Base-by-base conservation (phyloP, 2,888 invertebrate species). In the Bugula neritina region DNA sequence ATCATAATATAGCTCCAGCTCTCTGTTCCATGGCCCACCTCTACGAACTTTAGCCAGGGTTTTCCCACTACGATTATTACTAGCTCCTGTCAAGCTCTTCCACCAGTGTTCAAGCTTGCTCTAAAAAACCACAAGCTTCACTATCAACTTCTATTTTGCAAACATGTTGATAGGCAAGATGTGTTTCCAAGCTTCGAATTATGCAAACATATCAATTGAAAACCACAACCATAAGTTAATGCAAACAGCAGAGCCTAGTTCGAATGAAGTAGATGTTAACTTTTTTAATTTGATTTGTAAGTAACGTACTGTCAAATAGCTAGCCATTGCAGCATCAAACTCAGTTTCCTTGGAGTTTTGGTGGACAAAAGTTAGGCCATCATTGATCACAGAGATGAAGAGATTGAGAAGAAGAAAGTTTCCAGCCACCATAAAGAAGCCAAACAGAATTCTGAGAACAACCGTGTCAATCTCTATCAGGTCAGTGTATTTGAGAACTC, bases 11-110 rank as follows among this genome's bases (percentile, higher is more conserved):
- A 55, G 25, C n/a, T 55, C 55, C 21, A 55, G 55, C 25, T 55
- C 55, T 55, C 55, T 55, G 25, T n/a, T 55, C 55, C 55, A 55
- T 55, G 55, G 55, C 3, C 55, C 55, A 55, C 55, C 55, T n/a
- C 55, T 17, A 17, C 55, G 55, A 3, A 25, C 55, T 55, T 55
- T 55, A n/a, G n/a, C 55, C 3, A 55, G n/a, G n/a, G 21, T 23
- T 55, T 17, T n/a, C n/a, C 3, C 5, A 13, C 5, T 52, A 52
- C 17, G 10, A 3, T 55, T 23, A 5, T 3, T n/a, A 10, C n/a
- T 55, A 5, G 55, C 21, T 55, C n/a, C 55, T 13, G n/a, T 55
- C n/a, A 55, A 23, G 5, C n/a, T 23, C n/a, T 3, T n/a, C 55
- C 55, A 55, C 55, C 55, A 55, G 3, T 5, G 3, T 55, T 17